Conservation (phyloP, 2,113 vertebrate species). For the Phalacrocorax brasilianus region DNA sequence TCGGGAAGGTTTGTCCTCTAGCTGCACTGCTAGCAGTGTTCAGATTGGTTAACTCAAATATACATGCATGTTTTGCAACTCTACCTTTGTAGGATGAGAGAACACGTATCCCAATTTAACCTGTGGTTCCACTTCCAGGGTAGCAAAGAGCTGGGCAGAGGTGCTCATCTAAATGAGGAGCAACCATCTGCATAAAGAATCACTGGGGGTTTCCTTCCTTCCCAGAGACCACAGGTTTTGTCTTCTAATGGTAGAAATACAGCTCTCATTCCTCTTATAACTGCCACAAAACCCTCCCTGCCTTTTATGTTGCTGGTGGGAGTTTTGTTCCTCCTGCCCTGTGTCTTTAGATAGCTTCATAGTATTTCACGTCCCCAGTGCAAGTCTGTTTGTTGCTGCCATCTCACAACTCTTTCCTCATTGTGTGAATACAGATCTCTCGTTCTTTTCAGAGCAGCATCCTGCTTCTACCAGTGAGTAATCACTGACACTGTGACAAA, state of each 20-base stretch:
- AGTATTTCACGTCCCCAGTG: neutral
- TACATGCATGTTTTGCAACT: neutral
- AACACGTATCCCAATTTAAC: fast-evolving
- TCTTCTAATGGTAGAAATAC: neutral
- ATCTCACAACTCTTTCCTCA: neutral
- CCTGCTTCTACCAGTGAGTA: neutral
- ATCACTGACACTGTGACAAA: neutral
- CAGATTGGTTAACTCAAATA: no score
- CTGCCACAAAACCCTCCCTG: neutral
- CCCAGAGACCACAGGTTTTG: fast-evolving
- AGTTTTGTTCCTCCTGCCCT: neutral
- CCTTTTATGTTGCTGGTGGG: neutral
- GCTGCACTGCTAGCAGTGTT: neutral
- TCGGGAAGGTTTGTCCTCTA: neutral
- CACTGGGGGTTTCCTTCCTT: neutral
- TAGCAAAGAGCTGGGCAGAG: neutral
- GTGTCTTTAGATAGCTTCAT: neutral
- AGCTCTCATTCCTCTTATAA: neutral
- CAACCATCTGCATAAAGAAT: neutral
- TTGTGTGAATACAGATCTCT: neutral
- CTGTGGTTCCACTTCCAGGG: neutral
- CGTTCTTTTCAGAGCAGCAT: neutral
- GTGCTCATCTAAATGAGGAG: neutral
- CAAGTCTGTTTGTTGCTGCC: neutral
- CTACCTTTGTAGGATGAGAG: neutral